phyloP scores from a whole-genome alignment of 2,797 vertebrate species.

The Pseudopleuronectes americanus region DNA sequence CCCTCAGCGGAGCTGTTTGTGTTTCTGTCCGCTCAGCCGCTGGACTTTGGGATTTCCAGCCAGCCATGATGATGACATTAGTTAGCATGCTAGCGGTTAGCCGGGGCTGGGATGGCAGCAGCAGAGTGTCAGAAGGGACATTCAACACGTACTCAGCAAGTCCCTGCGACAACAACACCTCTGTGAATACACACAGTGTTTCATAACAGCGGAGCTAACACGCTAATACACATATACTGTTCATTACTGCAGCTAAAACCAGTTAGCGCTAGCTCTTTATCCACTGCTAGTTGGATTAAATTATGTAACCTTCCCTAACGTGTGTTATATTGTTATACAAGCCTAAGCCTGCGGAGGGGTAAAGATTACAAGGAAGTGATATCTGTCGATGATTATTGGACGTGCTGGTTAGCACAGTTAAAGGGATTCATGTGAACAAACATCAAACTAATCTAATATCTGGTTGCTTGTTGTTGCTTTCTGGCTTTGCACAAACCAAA shows the following conservation, averaged over 20 bases:
- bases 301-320: conserved; percentile 47
- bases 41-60: conserved; percentile 62
- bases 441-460: background rate
- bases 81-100: conserved; percentile 69
- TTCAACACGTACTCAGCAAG: conserved; percentile 60
- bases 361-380: background rate
- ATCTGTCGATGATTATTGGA: background rate
- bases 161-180: background rate
- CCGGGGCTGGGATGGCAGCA: conserved; percentile 42
- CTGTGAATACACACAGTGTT: background rate
- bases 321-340: conserved; percentile 1
- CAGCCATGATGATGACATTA: conserved; percentile 68
- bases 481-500: background rate
- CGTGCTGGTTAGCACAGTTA: background rate
- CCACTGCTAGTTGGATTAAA: conserved; percentile 30
- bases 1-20: background rate
- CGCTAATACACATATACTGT: background rate
- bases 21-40: background rate
- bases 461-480: background rate
- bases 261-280: conserved; percentile 54
- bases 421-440: background rate
- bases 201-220: no score
- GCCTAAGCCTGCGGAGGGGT: background rate
- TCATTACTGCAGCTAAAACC: conserved; percentile 23
- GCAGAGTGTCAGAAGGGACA: conserved; percentile 47